phyloP scores from a whole-genome alignment of 1,140 invertebrate species.

The Linepithema humile region DNA sequence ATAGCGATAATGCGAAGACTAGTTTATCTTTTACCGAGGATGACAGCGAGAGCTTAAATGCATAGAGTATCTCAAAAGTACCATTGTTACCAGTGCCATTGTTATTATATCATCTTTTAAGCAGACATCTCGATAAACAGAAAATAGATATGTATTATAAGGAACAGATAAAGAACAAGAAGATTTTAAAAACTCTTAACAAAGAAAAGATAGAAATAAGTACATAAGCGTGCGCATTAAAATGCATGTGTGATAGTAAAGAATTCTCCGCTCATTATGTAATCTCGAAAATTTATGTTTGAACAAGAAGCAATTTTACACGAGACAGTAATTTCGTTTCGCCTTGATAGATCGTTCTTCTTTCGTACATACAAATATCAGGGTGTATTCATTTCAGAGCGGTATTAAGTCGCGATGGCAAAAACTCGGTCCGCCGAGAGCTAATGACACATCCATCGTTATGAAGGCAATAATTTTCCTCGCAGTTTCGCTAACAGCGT shows the following conservation, averaged over 20 bases:
- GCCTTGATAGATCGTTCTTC: neutral
- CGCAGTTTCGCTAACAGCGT: slow-evolving; percentile 30
- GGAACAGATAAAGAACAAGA: neutral
- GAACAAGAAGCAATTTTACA: neutral
- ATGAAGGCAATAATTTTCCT: slow-evolving; percentile 7
- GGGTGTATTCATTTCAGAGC: slow-evolving; percentile 3
- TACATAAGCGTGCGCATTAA: slow-evolving; percentile 10
- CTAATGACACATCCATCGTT: slow-evolving; percentile 28
- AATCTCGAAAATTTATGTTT: neutral
- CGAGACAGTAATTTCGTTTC: slow-evolving; percentile 2
- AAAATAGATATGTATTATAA: neutral
- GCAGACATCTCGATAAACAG: neutral
- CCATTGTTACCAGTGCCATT: too few relatives aligned
- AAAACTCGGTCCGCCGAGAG: slow-evolving; percentile 31
- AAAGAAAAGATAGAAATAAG: too few relatives aligned
- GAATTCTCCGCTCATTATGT: neutral
- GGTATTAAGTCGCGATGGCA: neutral
- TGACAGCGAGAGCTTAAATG: neutral
- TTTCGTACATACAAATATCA: neutral
- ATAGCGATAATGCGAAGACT: slow-evolving; percentile 33
- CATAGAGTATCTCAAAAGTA: neutral
- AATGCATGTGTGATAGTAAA: neutral
- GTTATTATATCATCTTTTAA: too few relatives aligned
- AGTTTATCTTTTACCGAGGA: slow-evolving; percentile 3
- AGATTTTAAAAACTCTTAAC: too few relatives aligned